phyloP scores from a whole-genome alignment of 2,888 invertebrate species.

The Mantis religiosa region DNA sequence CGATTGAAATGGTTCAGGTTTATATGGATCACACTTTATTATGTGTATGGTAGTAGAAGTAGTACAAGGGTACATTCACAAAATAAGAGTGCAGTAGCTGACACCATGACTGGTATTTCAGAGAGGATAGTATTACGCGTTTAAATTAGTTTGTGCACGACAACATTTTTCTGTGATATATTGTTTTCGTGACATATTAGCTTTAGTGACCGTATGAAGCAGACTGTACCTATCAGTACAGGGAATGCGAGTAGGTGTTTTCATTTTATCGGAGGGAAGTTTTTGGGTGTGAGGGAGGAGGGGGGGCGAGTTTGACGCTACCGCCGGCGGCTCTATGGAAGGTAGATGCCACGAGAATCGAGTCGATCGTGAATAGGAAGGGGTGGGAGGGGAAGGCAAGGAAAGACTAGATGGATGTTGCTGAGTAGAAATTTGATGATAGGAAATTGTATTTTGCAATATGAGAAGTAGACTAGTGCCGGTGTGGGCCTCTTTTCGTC shows the following conservation, averaged over 20 bases:
- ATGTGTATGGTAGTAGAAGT: too few relatives aligned
- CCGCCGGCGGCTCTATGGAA: not conserved
- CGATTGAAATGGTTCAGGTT: too few relatives aligned
- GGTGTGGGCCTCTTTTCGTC: not conserved
- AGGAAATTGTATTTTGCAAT: conserved; percentile 27
- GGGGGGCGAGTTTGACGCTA: not conserved
- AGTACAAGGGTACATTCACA: too few relatives aligned
- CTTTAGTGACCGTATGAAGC: too few relatives aligned
- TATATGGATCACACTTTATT: too few relatives aligned
- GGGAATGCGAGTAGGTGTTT: not conserved
- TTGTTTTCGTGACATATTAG: too few relatives aligned
- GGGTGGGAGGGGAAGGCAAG: not conserved
- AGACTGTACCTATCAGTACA: not conserved
- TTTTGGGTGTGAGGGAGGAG: not conserved
- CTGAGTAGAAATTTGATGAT: conserved; percentile 27
- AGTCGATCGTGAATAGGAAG: not conserved
- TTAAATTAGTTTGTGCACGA: too few relatives aligned
- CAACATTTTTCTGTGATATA: too few relatives aligned
- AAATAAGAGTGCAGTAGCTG: too few relatives aligned
- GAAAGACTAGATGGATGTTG: conserved; percentile 1
- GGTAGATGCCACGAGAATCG: not conserved
- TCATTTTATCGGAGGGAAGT: not conserved
- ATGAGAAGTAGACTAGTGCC: conserved; percentile 6
- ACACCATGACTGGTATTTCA: too few relatives aligned
- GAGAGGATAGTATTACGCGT: too few relatives aligned